Evolutionary conservation across 2,888 invertebrate genomes (phyloP).

Genomic region (Drosophila austrosaltans): DNA sequence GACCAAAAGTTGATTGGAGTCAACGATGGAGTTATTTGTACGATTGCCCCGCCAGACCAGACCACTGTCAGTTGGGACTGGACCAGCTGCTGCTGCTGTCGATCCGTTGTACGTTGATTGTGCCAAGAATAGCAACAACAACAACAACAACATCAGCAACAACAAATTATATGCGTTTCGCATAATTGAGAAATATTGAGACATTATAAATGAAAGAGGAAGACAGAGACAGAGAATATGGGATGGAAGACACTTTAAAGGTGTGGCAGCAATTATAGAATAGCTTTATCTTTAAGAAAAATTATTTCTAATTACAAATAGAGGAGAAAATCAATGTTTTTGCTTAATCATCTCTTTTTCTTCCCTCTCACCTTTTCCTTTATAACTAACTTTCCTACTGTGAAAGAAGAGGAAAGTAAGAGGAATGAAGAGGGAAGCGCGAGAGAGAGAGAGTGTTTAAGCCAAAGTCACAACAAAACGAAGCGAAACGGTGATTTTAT

Average conservation of each 20-base stretch:
- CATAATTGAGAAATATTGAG: slow-evolving; percentile 77
- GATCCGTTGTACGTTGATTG: slow-evolving; percentile 57
- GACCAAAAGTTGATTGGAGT: slow-evolving; percentile 76
- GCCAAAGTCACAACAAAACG: slow-evolving; percentile 42
- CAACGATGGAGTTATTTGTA: slow-evolving; percentile 81
- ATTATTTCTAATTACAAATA: slow-evolving; percentile 69
- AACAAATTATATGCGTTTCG: slow-evolving; percentile 78
- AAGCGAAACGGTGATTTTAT: slow-evolving; percentile 75
- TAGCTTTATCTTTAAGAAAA: slow-evolving; percentile 30
- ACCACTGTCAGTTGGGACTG: slow-evolving; percentile 18
- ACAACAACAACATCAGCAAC: slow-evolving; percentile 38
- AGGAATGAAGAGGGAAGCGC: neutral
- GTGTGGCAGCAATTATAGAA: slow-evolving; percentile 57
- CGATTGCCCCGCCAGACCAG: slow-evolving; percentile 55
- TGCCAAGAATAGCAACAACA: slow-evolving; percentile 65
- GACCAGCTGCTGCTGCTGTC: slow-evolving; percentile 26
- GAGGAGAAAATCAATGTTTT: slow-evolving; percentile 38
- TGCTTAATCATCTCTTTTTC: slow-evolving; percentile 24
- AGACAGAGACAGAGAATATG: neutral
- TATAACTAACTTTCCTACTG: too few relatives aligned
- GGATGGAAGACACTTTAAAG: slow-evolving; percentile 17
- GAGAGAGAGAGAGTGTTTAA: neutral
- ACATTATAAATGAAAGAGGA: slow-evolving; percentile 56
- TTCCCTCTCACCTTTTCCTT: neutral
- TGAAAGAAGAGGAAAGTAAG: too few relatives aligned